Evolutionary conservation across 2,888 invertebrate species (phyloP), one percentile per base, ranked within the genome.

Genomic region (Malachius bipustulatus): DNA sequence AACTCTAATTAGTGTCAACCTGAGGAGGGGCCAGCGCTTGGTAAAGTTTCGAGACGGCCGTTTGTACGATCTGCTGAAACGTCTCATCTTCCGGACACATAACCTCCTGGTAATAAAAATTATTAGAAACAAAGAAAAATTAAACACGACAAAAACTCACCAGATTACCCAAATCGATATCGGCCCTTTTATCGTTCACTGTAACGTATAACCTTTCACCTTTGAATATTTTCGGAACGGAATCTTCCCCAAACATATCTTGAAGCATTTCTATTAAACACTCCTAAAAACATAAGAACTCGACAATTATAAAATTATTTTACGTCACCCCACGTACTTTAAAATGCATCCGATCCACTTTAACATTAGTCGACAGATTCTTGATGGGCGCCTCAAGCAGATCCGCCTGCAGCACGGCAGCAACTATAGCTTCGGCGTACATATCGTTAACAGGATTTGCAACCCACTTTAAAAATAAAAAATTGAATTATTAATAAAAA

Each of bases 401-500:
- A 55, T 84, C 83, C 0, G 89, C 88, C 59, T 87, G 82, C 49
- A 97, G 69, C 26, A 94, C 70, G 28, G 83, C 89, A 0, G 88
- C 84, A 35, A 94, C 70, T 15, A 93, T 82, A 15, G 96, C 85
- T 67, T 98, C 97, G 15, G 97, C 96, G 64, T 83, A 97, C 91
- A 97, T 96, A 64, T 98, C 97, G 55, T 90, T 83, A 30, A 94
- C 82, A 1, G 97, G 94, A 55, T 83, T 87, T 4, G 94, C 90
- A 29, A 79, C 70, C 97, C 97, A 98, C 74, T 83, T 64, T 36
- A 52, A 49, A 45, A 35, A 41, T n/a, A n/a, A 19, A 19, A n/a
- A 19, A 19, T 19, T 19, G 24, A 8, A 8, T 19, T 19, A 19
- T 8, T 19, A 19, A 19, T 8, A 8, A 6, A 30, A 42, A 19